These are phyloP conservation scores for Cataglyphis cursor DNA, from an alignment of 2,888 invertebrate genomes.

Conservation along the genomic window DNA sequence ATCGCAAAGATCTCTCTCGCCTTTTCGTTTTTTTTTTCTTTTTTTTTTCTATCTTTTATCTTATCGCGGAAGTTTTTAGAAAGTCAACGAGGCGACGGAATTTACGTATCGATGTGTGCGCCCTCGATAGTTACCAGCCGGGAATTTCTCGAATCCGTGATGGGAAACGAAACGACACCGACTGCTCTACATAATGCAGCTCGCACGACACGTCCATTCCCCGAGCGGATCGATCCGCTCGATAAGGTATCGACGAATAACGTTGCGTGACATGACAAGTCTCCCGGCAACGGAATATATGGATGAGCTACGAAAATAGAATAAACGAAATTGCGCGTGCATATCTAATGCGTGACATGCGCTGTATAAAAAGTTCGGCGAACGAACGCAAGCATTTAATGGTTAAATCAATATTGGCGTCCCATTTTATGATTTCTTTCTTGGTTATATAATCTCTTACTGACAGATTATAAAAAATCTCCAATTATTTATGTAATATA, in stretches of 20 bases:
- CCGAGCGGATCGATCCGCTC: constrained; percentile 59
- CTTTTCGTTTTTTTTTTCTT: constrained; percentile 23
- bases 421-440: constrained; percentile 1
- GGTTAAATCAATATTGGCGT: constrained; percentile 38
- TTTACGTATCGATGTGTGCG: constrained; percentile 49
- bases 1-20: constrained; percentile 52
- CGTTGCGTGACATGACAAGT: constrained; percentile 62
- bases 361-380: constrained; percentile 26
- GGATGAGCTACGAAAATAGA: constrained; percentile 60
- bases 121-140: constrained; percentile 48
- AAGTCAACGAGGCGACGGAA: constrained; percentile 60
- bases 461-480: background rate
- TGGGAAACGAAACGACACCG: constrained; percentile 51
- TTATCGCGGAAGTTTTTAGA: constrained; percentile 57
- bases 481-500: background rate
- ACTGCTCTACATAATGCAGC: constrained; percentile 63
- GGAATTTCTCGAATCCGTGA: constrained; percentile 48
- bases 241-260: constrained; percentile 64
- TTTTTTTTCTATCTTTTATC: background rate
- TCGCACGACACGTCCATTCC: constrained; percentile 60
- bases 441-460: background rate
- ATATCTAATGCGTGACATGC: constrained; percentile 46
- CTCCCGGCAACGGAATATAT: constrained; percentile 58
- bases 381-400: constrained; percentile 36
- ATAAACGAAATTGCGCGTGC: constrained; percentile 53